Evolutionary conservation across 1,140 invertebrate species (phyloP), one percentile per base, ranked within the genome.

Genomic region (Pseudomyrmex flavicornis): DNA sequence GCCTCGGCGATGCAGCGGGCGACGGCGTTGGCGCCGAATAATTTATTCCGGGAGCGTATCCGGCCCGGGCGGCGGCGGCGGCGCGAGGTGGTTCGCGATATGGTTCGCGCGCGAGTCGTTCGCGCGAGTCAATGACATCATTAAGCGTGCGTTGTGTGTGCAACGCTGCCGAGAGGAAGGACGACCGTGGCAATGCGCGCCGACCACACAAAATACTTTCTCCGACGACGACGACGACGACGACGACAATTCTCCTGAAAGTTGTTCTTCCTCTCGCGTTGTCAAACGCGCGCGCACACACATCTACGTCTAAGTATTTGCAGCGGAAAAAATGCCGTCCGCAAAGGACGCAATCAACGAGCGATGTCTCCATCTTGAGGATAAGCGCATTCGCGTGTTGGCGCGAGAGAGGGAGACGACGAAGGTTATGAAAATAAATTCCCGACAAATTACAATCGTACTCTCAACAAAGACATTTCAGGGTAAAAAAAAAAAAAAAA

Each of bases 41-140:
- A 80, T 80, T 80, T 80, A 80, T 80, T 70, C 76, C 76, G 76
- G 76, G 66, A 80, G 76, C 66, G 76, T 79, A 79, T 79, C 65
- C 76, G 65, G 76, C 20, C 76, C 65, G 65, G 65, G 74, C 26
- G 22, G 48, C 54, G 5, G 26, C 26, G 35, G 35, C 35, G 35
- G 26, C 26, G 26, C 26, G 26, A 26, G 13, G 62, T 80, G n/a
- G n/a, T 80, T 80, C 12, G 76, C 76, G 76, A 80, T 72, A 80
- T 35, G 74, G 61, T 61, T 80, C 26, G 50, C 10, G 73, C 70
- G 70, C 70, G 52, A 58, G 17, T 77, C 62, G 75, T 44, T 79
- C 76, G 65, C 76, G 54, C 79, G 70, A 75, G 79, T 82, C 79
- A 82, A 82, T 46, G 79, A 75, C 79, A 82, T 82, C 79, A 63